Evolutionary conservation across 2,888 invertebrate genomes (phyloP), one percentile per base, ranked within the genome.

Genomic region (Chromoteleia sp.): DNA sequence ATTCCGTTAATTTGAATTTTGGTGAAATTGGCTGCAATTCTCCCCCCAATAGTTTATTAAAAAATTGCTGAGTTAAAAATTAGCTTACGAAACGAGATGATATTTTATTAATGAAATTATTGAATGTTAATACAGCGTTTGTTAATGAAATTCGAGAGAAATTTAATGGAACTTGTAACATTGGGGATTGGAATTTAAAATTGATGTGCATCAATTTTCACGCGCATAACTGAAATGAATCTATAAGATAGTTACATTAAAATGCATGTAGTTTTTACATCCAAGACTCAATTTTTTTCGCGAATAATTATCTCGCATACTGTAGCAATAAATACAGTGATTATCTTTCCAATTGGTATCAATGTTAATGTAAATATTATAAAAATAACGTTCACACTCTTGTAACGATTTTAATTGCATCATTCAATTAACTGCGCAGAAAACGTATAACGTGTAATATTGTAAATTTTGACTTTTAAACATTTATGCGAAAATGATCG

Each of bases 211-310:
- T 59, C 50, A 59, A 50, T 59, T 71, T 71, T 41, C 59, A 50
- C 50, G 12, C 25, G 45, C 58, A 70, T 36, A 45, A 25, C 25
- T 12, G 15, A 58, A 58, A 58, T 29, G 70, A 70, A 58, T 58
- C 58, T 59, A 33, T 59, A 50, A 58, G 41, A 19, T n/a, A 21
- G 39, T 29, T 50, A 7, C 71, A 71, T 59, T 71, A 59, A 71
- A 71, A 71, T 71, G 10, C 70, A 59, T 71, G 19, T 15, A 29
- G 10, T 30, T 15, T 8, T 39, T 14, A 30, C 58, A 17, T 25
- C 10, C 17, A 54, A 12, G 54, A 41, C 17, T 59, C 39, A 50
- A 25, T 71, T 48, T 59, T 59, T 59, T 29, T n/a, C 25, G n/a
- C 15, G 3, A 39, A 25, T 70, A 50, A 71, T 70, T 48, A 50